A percentile compares a stretch with the other conserved stretches of the same genome.
These are phyloP conservation scores for Mesochorus sp. DNA, from an alignment of 2,888 invertebrate species.

Conservation along the genomic window DNA sequence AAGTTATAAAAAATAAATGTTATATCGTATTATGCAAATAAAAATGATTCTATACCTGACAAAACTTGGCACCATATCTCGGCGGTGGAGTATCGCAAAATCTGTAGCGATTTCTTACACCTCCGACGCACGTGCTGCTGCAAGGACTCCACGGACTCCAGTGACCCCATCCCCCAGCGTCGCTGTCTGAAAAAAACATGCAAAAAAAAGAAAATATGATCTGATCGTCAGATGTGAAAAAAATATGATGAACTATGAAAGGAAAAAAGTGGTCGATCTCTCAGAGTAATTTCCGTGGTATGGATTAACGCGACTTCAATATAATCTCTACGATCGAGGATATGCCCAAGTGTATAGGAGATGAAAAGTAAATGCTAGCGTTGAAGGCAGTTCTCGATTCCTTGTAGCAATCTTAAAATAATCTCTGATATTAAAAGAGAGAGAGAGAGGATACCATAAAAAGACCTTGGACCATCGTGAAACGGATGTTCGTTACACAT, in stretches of 20 bases:
- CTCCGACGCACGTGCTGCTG: constrained; percentile 89
- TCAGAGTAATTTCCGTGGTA: constrained; percentile 13
- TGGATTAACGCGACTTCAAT: constrained; percentile 52
- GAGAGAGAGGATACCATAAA: not conserved
- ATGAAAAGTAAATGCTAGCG: not conserved
- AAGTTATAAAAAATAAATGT: not conserved
- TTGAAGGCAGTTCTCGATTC: not conserved
- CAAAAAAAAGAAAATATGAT: not conserved
- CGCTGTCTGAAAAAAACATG: constrained; percentile 85
- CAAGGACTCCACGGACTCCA: constrained; percentile 95
- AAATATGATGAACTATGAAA: not conserved
- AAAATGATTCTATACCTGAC: constrained; percentile 86
- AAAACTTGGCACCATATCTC: constrained; percentile 93
- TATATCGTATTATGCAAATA: not conserved
- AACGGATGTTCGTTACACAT: constrained; percentile 32
- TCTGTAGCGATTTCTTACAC: constrained; percentile 91
- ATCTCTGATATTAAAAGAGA: constrained; percentile 53
- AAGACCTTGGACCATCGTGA: constrained; percentile 16
- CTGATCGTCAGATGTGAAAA: constrained; percentile 14
- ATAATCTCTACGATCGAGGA: constrained; percentile 51
- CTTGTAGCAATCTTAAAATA: constrained; percentile 48
- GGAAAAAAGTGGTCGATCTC: not conserved
- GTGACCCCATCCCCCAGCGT: constrained; percentile 89
- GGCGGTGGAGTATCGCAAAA: constrained; percentile 95
- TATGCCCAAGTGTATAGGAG: constrained; percentile 23